Evolutionary conservation across 2,113 vertebrate species (phyloP).

Genomic region (Chaetura pelagica): DNA sequence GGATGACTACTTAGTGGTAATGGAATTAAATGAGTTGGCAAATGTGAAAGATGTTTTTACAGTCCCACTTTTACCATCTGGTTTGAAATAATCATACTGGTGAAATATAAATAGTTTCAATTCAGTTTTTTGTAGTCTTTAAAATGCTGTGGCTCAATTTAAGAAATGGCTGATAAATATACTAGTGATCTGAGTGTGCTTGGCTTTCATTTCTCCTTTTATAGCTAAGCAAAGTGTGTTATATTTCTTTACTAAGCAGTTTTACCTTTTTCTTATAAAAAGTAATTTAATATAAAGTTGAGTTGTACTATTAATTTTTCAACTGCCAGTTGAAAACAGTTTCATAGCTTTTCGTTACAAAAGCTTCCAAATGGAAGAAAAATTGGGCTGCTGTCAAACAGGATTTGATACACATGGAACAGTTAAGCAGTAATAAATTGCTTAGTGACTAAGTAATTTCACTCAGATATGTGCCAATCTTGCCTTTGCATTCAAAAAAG

Average conservation of each 20-base stretch:
- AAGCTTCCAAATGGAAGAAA: slow-evolving; percentile 46
- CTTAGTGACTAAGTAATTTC: slow-evolving; percentile 52
- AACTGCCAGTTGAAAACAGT: slow-evolving; percentile 7
- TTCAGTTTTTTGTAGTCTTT: background rate
- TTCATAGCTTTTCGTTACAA: slow-evolving; percentile 8
- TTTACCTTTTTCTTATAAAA: background rate
- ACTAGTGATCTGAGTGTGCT: background rate
- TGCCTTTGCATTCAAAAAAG: slow-evolving; percentile 14
- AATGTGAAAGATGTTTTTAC: background rate
- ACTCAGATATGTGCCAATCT: slow-evolving; percentile 44
- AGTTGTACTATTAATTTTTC: slow-evolving; percentile 14
- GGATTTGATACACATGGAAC: slow-evolving; percentile 58
- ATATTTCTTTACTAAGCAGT: background rate
- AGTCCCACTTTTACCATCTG: background rate
- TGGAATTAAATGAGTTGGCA: background rate
- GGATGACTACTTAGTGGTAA: background rate
- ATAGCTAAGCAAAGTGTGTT: background rate
- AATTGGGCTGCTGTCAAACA: slow-evolving; percentile 25
- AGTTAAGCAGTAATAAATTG: slow-evolving; percentile 65
- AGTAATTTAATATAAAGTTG: background rate
- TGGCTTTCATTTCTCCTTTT: background rate
- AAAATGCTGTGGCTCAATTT: background rate
- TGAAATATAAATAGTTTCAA: background rate
- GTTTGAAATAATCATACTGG: background rate
- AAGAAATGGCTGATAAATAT: background rate